These are phyloP conservation scores for Anableps anableps DNA, from an alignment of 2,797 vertebrate species.

Conservation along the genomic window DNA sequence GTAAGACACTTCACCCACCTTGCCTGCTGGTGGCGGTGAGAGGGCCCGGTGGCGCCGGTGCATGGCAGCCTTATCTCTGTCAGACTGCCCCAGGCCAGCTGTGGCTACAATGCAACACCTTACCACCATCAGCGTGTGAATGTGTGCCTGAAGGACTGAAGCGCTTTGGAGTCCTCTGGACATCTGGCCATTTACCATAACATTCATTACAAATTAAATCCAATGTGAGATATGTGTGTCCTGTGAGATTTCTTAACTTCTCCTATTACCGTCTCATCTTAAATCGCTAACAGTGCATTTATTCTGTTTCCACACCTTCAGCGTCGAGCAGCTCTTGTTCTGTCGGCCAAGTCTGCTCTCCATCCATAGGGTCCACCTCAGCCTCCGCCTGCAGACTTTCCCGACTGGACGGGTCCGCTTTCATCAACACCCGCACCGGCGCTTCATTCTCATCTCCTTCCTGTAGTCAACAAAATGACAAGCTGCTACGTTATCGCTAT, in stretches of 20 bases:
- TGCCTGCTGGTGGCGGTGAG: no score
- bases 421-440: constrained; percentile 89
- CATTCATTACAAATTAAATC: not conserved
- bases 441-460: constrained; percentile 77
- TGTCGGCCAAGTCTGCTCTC: constrained; percentile 98
- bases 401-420: constrained; percentile 83
- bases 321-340: constrained; percentile 92
- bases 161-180: no score
- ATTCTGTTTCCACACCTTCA: constrained; percentile 80
- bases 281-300: not conserved
- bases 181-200: not conserved
- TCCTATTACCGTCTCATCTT: not conserved
- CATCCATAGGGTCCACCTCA: constrained; percentile 95
- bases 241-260: not conserved
- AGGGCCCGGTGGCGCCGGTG: no score
- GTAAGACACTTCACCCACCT: no score
- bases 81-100: no score
- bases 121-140: no score
- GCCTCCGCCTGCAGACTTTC: constrained; percentile 90
- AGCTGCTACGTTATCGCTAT: not conserved
- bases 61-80: no score
- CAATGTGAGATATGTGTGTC: not conserved
- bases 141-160: no score
- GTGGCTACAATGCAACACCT: no score
- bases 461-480: constrained; percentile 61